Base-by-base conservation (phyloP, 2,888 invertebrate genomes). In the Diarsia brunnea region DNA sequence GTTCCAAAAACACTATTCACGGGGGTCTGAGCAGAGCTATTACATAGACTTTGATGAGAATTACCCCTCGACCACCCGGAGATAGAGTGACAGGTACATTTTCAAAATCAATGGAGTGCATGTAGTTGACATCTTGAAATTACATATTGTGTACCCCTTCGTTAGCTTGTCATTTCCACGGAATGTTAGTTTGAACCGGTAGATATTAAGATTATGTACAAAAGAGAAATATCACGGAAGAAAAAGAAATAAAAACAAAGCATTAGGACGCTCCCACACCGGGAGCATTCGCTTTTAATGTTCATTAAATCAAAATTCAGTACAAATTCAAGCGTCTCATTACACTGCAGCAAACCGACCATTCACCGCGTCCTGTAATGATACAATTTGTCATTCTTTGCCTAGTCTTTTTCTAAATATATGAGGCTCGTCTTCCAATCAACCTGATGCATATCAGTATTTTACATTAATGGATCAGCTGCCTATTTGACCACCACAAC, bases 1-100 rank as follows among this genome's bases (percentile, higher is more conserved):
- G 5, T 7, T 55, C 4, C 16, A 74, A 60, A 12, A 19, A 21
- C 16, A n/a, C 27, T 49, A 47, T 19, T 1, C 16, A 45, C 12
- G 24, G 45, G 51, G 60, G 2, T 21, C 38, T 49, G 16, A 58
- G 21, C 72, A 14, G 0, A 10, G 8, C 1, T 24, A 45, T 24
- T 51, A 2, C 16, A 4, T n/a, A 19, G 55, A 24, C 24, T 64
- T 64, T 58, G 21, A 61, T 19, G 21, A 24, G n/a, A 53, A 8
- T 63, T 19, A 51, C 77, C 79, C 72, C 64, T 78, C 24, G 77
- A 58, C 64, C 55, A n/a, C 72, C 64, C 64, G 64, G 19, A 49
- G 71, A 51, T 58, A 49, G 21, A 51, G 14, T 58, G 79, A 78
- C 49, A 31, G 49, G 31, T 51, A 72, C 24, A 58, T 72, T 78